Conservation (phyloP, 2,888 invertebrate species). For the Drosophila ustulata region DNA sequence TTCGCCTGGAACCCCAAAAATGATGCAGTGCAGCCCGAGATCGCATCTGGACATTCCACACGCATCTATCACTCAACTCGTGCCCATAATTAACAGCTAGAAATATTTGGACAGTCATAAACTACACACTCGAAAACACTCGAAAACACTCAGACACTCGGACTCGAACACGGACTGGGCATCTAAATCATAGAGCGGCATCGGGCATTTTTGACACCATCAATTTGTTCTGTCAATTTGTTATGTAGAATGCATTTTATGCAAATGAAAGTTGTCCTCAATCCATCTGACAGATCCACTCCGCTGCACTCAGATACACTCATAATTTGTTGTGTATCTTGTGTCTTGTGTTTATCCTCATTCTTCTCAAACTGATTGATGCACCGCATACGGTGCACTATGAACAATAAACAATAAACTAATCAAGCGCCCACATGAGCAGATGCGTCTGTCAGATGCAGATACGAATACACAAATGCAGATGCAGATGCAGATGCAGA, state of each 20-base stretch:
- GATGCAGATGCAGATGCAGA: slow-evolving; percentile 1
- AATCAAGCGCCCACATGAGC: slow-evolving; percentile 59
- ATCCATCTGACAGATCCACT: slow-evolving; percentile 45
- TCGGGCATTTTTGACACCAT: slow-evolving; percentile 67
- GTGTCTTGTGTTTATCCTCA: slow-evolving; percentile 5
- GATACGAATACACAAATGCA: slow-evolving; percentile 15
- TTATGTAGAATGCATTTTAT: slow-evolving; percentile 65
- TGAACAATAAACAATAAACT: slow-evolving; percentile 70
- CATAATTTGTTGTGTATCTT: slow-evolving; percentile 9
- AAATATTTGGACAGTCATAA: slow-evolving; percentile 74
- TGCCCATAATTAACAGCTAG: slow-evolving; percentile 76
- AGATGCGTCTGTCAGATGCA: slow-evolving; percentile 40
- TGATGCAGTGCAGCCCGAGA: neutral
- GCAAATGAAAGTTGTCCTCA: slow-evolving; percentile 75
- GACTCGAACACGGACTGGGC: slow-evolving; percentile 23
- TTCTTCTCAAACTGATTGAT: slow-evolving; percentile 62
- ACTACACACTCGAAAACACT: slow-evolving; percentile 28
- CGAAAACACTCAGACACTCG: neutral
- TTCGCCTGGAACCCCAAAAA: slow-evolving; percentile 35
- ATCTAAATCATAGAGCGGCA: slow-evolving; percentile 46
- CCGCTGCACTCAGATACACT: neutral
- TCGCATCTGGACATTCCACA: slow-evolving; percentile 55
- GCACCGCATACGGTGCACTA: slow-evolving; percentile 54
- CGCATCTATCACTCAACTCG: slow-evolving; percentile 60
- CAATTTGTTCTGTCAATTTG: slow-evolving; percentile 74